Evolutionary conservation across 2,888 invertebrate species (phyloP), one percentile per base, ranked within the genome.

Genomic region (Psococerastis gibbosa): DNA sequence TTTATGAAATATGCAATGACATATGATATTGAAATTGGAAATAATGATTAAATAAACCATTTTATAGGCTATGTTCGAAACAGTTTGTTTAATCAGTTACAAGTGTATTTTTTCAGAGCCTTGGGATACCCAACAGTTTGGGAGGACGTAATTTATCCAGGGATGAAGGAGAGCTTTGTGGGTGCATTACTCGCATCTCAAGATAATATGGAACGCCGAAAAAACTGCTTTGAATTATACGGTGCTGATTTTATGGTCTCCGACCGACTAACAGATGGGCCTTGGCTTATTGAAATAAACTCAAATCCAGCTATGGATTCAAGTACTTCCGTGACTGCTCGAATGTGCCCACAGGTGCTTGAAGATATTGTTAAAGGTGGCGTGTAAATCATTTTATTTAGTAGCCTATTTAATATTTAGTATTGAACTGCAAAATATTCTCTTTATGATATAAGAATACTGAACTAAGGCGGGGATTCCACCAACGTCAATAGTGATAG

Each of bases 201-300:
- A 60, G 76, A 81, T 50, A 70, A 75, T 49, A 69, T 81, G 51
- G 69, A 74, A 31, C 62, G 70, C 16, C 66, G 74, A 47, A 71
- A 72, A 54, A 81, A 82, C 54, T 76, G 80, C 45, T 92, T 89
- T 61, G 91, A 92, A 60, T 58, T 89, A 31, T 91, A 85, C 57
- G 92, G 91, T 4, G 89, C 89, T 43, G 92, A 94, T 63, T 92
- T 92, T 58, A 79, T 92, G 68, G 60, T 92, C 31, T 80, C 83
- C 45, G 78, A 87, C 54, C 17, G 13, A 4, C n/a, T 38, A 15
- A 77, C 84, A 53, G 82, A 75, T 52, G 71, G 75, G 48, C 88
- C 89, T 0, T 89, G 88, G 79, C 63, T 92, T 47, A 82, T 94
- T 53, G 92, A 94, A 66, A 88, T 92, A 50, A 92, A 94, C 65